Evolutionary conservation across 2,113 vertebrate species (phyloP), one percentile per base, ranked within the genome.

Genomic region (Sprattus sprattus): DNA sequence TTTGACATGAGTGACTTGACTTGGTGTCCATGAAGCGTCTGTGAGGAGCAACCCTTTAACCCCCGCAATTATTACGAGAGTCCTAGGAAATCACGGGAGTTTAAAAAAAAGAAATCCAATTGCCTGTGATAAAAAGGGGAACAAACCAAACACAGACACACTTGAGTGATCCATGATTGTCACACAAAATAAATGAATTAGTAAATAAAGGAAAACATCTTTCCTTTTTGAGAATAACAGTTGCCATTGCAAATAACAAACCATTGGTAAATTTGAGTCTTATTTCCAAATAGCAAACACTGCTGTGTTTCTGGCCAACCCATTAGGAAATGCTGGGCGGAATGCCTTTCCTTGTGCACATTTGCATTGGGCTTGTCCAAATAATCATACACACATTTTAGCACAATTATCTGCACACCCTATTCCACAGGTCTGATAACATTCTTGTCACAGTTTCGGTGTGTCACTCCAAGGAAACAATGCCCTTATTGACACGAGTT

Each of bases 401-500:
- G 94, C 95, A 91, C 92, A 86, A 96, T 95, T 96, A 95, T 93
- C 91, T 89, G 90, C 95, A 91, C 93, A 92, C 96, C 92, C 95
- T 88, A 89, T 93, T 95, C 94, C 91, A 96, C 94, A 96, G 93
- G 96, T 95, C 95, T 95, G 96, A 96, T 97, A 97, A 97, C 93
- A 94, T 95, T 96, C 95, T 96, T 94, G 92, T 86, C 93, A 94
- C 94, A 93, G 94, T 95, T 96, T 96, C 94, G 92, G 95, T 94
- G 95, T 95, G 95, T 92, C 96, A 95, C 96, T 96, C 92, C 92
- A 91, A 81, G 93, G 93, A 95, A 97, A 96, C 96, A 95, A 93
- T 96, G 92, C 95, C 93, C 71, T 94, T 97, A 95, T 96, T 97
- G 96, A 96, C 96, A 95, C 54, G 93, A 93, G 93, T 92, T 88